Percentiles rank a stretch among this genome's conserved stretches.
Evolutionary conservation across 1,140 invertebrate genomes (phyloP).

Genomic region (Idris sp.): DNA sequence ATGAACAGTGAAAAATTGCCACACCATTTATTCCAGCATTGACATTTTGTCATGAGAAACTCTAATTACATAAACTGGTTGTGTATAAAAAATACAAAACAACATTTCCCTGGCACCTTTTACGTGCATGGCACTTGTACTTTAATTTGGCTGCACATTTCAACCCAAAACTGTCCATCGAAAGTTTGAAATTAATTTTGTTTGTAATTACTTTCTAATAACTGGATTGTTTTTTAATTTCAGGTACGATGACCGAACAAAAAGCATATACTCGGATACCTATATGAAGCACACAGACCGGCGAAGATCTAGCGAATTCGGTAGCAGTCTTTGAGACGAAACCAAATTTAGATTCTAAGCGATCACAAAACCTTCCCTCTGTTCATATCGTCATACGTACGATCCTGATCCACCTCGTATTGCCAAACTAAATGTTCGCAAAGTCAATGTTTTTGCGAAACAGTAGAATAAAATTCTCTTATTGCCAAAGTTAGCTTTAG

Average conservation of each 20-base stretch:
- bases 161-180: no score
- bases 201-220: no score
- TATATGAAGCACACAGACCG: conserved; percentile 83
- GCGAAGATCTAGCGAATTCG: conserved; percentile 81
- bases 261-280: conserved; percentile 86
- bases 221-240: conserved; percentile 60
- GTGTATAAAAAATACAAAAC: no score
- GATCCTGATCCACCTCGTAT: conserved; percentile 61
- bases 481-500: conserved; percentile 75
- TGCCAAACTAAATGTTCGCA: conserved; percentile 66
- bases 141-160: no score
- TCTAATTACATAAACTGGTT: no score
- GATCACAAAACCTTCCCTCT: conserved; percentile 47
- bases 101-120: no score
- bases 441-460: conserved; percentile 53
- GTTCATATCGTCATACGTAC: conserved; percentile 53
- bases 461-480: conserved; percentile 62
- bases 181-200: no score
- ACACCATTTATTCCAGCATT: no score
- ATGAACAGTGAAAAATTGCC: no score
- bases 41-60: no score
- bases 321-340: conserved; percentile 83
- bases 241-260: conserved; percentile 84
- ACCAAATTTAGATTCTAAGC: conserved; percentile 73
- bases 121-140: no score